phyloP scores from a whole-genome alignment of 2,113 vertebrate species.

The Alosa alosa region DNA sequence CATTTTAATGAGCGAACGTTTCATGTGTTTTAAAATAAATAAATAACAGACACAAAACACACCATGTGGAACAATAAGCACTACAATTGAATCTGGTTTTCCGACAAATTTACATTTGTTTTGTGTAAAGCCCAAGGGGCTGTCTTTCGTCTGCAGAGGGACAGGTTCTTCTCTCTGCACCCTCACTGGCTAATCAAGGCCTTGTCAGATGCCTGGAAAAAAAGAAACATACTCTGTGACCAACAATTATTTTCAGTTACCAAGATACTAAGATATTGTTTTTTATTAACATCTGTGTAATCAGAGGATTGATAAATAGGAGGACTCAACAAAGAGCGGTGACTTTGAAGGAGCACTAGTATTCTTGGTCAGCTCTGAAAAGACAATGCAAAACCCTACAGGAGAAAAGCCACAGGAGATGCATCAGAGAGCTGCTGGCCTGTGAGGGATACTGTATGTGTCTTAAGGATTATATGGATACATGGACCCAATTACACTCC shows the following conservation, averaged over 20 bases:
- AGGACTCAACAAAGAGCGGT: background rate
- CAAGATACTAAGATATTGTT: background rate
- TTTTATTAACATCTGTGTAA: background rate
- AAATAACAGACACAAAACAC: slow-evolving; percentile 59
- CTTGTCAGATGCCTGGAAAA: background rate
- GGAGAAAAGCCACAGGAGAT: background rate
- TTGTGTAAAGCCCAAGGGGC: slow-evolving; percentile 33
- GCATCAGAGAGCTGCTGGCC: background rate
- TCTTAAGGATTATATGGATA: slow-evolving; percentile 14
- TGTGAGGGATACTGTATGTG: background rate
- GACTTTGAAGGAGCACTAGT: background rate
- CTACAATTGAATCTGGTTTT: slow-evolving; percentile 53
- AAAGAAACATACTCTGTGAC: background rate
- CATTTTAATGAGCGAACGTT: slow-evolving; percentile 67
- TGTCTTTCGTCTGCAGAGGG: background rate
- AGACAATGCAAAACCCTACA: background rate
- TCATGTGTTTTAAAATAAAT: slow-evolving; percentile 34
- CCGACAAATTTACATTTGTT: slow-evolving; percentile 44
- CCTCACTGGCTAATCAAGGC: background rate
- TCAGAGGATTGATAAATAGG: background rate
- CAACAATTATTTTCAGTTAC: background rate
- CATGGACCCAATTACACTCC: background rate
- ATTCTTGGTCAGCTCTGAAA: background rate
- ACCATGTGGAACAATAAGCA: slow-evolving; percentile 55
- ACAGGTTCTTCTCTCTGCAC: background rate